These are phyloP conservation scores for Epizoanthus scotinus DNA, from an alignment of 92 coral and sea anemone species.

Conservation along the genomic window DNA sequence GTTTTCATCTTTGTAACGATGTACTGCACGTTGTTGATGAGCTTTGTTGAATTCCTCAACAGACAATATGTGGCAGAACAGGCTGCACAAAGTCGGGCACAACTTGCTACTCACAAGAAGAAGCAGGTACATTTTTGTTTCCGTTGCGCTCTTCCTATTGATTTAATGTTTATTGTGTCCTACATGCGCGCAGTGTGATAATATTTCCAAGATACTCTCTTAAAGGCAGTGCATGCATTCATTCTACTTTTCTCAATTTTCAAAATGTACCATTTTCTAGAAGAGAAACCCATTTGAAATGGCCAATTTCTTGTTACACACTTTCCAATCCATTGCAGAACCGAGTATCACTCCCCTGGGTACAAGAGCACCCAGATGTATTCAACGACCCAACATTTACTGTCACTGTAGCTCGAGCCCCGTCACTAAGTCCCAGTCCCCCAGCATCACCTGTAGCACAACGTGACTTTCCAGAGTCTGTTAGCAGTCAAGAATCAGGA, in stretches of 20 bases:
- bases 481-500: slow-evolving; percentile 50
- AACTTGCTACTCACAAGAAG: slow-evolving; percentile 70
- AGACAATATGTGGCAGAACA: slow-evolving; percentile 78
- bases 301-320: background rate
- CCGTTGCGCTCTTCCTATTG: no score
- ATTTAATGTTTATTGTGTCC: no score
- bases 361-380: slow-evolving; percentile 81
- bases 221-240: background rate
- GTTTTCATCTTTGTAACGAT: no score
- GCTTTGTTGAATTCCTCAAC: background rate
- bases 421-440: slow-evolving; percentile 29
- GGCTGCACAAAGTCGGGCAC: slow-evolving; percentile 76
- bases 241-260: no score
- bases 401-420: slow-evolving; percentile 36
- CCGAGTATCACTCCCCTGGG: slow-evolving; percentile 78
- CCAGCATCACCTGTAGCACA: slow-evolving; percentile 1
- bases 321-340: slow-evolving; percentile 25
- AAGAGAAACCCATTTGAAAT: background rate
- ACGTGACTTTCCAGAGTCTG: slow-evolving; percentile 26
- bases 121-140: slow-evolving; percentile 68
- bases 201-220: background rate
- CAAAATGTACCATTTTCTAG: no score
- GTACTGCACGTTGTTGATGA: no score
- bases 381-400: slow-evolving; percentile 61
- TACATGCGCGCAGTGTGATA: background rate